phyloP scores from a whole-genome alignment of 1,140 invertebrate species.

The Hyles vespertilio region DNA sequence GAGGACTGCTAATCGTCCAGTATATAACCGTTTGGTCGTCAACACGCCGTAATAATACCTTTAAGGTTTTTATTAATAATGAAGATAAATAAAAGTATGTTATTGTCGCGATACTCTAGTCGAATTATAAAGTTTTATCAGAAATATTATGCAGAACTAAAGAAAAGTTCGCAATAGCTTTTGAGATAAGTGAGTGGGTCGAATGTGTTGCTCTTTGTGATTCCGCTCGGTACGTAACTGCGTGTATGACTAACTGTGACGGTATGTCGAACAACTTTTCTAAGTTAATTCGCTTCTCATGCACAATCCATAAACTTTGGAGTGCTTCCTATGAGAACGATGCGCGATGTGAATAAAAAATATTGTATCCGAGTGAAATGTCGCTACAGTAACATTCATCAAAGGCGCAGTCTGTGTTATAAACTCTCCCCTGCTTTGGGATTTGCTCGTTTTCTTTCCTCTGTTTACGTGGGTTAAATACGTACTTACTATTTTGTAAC shows the following conservation, averaged over 20 bases:
- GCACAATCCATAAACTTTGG: slow-evolving; percentile 60
- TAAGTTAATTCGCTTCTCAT: slow-evolving; percentile 63
- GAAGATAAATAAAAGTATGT: no score
- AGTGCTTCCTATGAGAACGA: slow-evolving; percentile 39
- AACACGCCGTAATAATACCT: no score
- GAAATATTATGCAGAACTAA: slow-evolving; percentile 49
- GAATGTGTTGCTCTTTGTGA: slow-evolving; percentile 66
- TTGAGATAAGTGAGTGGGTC: slow-evolving; percentile 63
- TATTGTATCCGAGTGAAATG: slow-evolving; percentile 8
- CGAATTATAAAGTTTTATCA: slow-evolving; percentile 43
- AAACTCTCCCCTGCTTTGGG: no score
- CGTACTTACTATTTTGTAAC: no score
- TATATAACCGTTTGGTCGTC: no score
- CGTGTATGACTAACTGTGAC: slow-evolving; percentile 36
- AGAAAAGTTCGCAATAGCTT: slow-evolving; percentile 59
- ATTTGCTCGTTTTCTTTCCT: no score
- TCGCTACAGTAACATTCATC: no score
- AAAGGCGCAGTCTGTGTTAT: no score
- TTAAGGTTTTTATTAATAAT: no score
- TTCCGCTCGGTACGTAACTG: slow-evolving; percentile 36
- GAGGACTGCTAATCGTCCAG: no score
- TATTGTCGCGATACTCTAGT: slow-evolving; percentile 3
- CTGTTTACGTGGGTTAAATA: no score
- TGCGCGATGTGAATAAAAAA: slow-evolving; percentile 42
- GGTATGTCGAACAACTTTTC: slow-evolving; percentile 57